These are phyloP conservation scores for Mobula hypostoma DNA, from an alignment of 2,113 vertebrate genomes.

Conservation along the genomic window DNA sequence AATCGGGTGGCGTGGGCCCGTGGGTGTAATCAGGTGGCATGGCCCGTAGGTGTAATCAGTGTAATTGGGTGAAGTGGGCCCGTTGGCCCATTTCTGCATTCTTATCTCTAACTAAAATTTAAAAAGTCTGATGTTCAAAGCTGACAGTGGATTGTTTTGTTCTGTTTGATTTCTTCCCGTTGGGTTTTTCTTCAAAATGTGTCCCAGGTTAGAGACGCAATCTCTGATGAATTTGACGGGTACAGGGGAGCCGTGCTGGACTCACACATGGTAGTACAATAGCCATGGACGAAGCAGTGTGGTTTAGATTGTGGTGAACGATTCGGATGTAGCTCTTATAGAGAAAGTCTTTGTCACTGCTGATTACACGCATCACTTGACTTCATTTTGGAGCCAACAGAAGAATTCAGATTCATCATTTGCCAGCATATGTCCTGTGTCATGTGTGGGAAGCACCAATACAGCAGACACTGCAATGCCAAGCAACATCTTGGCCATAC, in stretches of 20 bases:
- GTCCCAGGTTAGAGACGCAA: neutral
- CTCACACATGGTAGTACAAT: neutral
- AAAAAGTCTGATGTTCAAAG: slow-evolving; percentile 15
- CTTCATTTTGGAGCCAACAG: neutral
- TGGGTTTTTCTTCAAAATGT: neutral
- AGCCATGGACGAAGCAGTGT: neutral
- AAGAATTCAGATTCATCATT: neutral
- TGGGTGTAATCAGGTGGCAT: too few species aligned
- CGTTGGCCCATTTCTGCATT: too few species aligned
- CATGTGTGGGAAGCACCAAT: neutral
- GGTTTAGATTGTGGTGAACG: neutral
- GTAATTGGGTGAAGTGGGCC: too few species aligned
- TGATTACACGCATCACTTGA: neutral
- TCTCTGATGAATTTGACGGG: slow-evolving; percentile 10
- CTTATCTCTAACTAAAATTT: too few species aligned
- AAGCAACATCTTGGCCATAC: too few species aligned
- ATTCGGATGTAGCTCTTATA: neutral
- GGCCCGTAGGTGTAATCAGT: too few species aligned
- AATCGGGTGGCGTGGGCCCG: too few species aligned
- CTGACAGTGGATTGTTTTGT: neutral
- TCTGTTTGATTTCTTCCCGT: slow-evolving; percentile 21
- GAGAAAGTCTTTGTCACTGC: slow-evolving; percentile 30
- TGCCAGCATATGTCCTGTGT: neutral
- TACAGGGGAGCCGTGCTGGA: neutral
- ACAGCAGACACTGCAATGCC: neutral